phyloP scores from a whole-genome alignment of 2,113 vertebrate species.

The Spea multiplicata region DNA sequence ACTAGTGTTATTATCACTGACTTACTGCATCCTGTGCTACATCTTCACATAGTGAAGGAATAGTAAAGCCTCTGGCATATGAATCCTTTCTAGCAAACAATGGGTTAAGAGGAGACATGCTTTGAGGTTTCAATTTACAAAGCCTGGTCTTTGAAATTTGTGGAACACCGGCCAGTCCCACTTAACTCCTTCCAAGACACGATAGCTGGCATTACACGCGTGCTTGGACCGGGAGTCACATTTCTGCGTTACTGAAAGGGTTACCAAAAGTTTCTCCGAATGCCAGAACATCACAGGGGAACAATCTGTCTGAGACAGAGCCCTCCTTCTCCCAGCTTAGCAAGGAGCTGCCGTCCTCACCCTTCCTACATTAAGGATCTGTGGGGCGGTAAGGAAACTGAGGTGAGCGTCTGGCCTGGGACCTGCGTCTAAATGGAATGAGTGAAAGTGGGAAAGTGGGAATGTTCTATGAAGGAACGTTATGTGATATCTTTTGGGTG shows the following conservation, averaged over 20 bases:
- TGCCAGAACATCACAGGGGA: conserved; percentile 31
- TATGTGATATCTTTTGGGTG: no score
- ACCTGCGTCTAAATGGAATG: no score
- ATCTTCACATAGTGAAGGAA: no score
- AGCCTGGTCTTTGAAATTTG: background rate
- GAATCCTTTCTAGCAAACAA: no score
- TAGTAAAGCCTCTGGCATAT: no score
- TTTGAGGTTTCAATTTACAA: background rate
- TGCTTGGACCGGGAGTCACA: background rate
- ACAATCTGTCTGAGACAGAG: conserved; percentile 25
- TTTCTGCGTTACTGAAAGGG: conserved; percentile 24
- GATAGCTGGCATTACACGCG: conserved; percentile 1
- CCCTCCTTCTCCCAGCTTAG: conserved; percentile 28
- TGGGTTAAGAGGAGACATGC: background rate
- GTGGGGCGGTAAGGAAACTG: background rate
- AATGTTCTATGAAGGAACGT: no score
- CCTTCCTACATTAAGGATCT: background rate
- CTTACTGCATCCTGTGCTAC: no score
- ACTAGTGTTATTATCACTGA: no score
- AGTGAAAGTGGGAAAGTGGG: no score
- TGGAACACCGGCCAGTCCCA: background rate
- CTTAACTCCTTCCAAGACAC: background rate
- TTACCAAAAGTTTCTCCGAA: conserved; percentile 1
- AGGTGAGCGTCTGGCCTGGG: conserved; percentile 14
- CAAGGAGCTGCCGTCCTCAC: conserved; percentile 1